These are phyloP conservation scores for Platysternon megacephalum DNA, from an alignment of 2,113 vertebrate genomes.

Conservation along the genomic window DNA sequence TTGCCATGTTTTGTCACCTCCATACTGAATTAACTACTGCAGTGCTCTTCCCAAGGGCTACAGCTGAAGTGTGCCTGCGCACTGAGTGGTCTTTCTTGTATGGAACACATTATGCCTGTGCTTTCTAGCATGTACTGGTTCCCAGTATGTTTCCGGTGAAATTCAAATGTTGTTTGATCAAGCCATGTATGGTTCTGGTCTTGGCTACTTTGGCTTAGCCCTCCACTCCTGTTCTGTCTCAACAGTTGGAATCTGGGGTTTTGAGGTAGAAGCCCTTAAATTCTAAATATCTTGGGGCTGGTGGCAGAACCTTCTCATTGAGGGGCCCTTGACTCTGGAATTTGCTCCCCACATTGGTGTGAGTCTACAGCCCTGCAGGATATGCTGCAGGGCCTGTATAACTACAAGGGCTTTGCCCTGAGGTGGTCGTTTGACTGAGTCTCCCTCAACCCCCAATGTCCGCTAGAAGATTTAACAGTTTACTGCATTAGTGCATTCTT, in stretches of 20 bases:
- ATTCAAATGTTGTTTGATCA: neutral
- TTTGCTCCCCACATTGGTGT: neutral
- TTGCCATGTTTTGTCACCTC: neutral
- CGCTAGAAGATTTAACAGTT: neutral
- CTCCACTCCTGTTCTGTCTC: neutral
- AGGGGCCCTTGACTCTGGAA: neutral
- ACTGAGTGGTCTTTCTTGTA: neutral
- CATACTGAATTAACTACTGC: neutral
- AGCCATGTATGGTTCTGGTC: neutral
- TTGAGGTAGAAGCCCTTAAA: neutral
- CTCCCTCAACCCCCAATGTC: neutral
- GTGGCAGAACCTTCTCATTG: neutral
- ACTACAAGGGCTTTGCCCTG: neutral
- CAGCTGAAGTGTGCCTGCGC: neutral
- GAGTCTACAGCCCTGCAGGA: neutral
- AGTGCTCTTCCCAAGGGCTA: neutral
- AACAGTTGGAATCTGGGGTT: neutral
- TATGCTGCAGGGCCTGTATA: neutral
- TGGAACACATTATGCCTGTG: neutral
- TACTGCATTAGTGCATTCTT: neutral
- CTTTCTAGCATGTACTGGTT: neutral
- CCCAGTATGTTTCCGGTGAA: neutral
- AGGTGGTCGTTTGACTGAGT: neutral
- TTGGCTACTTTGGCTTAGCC: neutral
- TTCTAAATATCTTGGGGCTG: neutral